phyloP scores from a whole-genome alignment of 2,797 vertebrate species.

The Pseudomugil tenellus region DNA sequence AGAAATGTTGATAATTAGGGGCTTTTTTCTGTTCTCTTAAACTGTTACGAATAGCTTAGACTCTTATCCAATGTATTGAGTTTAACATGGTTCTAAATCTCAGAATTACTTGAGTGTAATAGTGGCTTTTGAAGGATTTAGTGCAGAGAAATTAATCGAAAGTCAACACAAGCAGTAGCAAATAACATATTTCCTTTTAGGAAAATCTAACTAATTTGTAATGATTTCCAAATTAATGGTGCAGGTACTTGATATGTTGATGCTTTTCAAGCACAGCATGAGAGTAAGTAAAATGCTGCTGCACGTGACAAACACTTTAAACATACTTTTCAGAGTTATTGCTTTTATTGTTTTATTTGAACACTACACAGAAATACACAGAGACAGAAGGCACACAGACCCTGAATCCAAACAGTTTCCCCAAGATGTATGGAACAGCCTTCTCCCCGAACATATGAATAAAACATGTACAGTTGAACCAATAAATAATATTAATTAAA shows the following conservation, averaged over 20 bases:
- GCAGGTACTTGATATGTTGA: neutral
- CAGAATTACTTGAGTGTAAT: constrained; percentile 10
- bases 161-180: neutral
- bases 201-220: neutral
- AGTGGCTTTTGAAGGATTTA: constrained; percentile 2
- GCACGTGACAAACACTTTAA: neutral
- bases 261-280: neutral
- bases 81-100: constrained; percentile 4
- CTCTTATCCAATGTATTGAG: constrained; percentile 9
- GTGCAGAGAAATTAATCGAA: neutral
- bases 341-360: neutral
- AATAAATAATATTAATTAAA: neutral
- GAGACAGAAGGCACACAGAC: neutral
- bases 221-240: neutral
- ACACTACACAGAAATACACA: neutral
- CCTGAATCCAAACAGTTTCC: neutral
- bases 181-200: neutral
- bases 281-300: neutral
- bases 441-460: neutral
- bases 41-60: neutral
- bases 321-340: neutral
- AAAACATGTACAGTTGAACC: neutral
- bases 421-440: neutral
- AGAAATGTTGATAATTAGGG: constrained; percentile 13
- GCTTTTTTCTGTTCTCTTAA: neutral